Percentiles rank a stretch among this genome's conserved stretches.
phyloP scores from a whole-genome alignment of 2,797 vertebrate species.

The Brachymystax lenok region DNA sequence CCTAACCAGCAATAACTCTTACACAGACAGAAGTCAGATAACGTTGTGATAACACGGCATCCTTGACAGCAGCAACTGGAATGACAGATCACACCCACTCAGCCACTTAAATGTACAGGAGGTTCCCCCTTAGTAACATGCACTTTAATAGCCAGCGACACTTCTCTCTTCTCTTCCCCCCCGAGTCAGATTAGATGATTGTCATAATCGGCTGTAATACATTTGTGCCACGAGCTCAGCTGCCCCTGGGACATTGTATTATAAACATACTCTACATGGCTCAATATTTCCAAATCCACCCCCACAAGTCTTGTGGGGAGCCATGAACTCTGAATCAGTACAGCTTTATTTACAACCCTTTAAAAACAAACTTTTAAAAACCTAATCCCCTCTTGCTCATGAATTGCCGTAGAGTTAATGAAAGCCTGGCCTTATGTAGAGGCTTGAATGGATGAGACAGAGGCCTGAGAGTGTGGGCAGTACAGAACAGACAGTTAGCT shows the following conservation, averaged over 20 bases:
- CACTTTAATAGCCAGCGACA: constrained; percentile 67
- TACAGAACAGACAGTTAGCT: constrained; percentile 66
- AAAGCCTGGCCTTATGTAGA: constrained; percentile 67
- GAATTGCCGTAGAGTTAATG: constrained; percentile 52
- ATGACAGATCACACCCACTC: constrained; percentile 68
- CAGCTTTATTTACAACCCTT: constrained; percentile 68
- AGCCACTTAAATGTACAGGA: constrained; percentile 60
- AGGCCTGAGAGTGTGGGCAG: constrained; percentile 52
- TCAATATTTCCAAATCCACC: constrained; percentile 75
- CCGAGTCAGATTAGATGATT: neutral
- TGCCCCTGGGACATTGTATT: constrained; percentile 65
- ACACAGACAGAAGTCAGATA: neutral
- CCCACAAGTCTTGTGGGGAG: constrained; percentile 56
- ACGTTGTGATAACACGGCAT: neutral
- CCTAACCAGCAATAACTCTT: neutral
- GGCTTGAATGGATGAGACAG: constrained; percentile 13
- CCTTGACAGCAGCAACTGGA: constrained; percentile 51
- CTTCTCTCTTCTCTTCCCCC: constrained; percentile 29
- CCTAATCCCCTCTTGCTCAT: constrained; percentile 60
- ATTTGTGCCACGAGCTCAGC: constrained; percentile 66
- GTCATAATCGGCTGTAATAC: constrained; percentile 48
- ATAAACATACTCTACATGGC: constrained; percentile 70
- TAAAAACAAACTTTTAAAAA: constrained; percentile 71
- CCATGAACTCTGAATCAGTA: constrained; percentile 61
- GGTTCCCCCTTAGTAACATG: constrained; percentile 66